phyloP scores from a whole-genome alignment of 2,797 vertebrate genomes.

The Alauda arvensis region DNA sequence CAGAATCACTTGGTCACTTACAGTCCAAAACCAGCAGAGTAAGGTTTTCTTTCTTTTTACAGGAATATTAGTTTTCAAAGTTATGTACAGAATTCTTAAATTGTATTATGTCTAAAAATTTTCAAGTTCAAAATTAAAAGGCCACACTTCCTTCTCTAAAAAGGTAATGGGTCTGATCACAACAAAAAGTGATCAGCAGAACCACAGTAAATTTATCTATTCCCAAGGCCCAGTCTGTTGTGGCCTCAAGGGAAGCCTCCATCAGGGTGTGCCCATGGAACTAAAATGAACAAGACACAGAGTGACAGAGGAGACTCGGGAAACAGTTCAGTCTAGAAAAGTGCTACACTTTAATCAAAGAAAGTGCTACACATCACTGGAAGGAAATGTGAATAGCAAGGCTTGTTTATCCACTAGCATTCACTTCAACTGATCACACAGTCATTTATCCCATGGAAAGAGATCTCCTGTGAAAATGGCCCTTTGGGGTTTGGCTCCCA shows the following conservation, averaged over 20 bases:
- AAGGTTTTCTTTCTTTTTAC: background rate
- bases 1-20: background rate
- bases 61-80: background rate
- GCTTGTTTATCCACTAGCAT: background rate
- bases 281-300: background rate
- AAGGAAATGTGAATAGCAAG: background rate
- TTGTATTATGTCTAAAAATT: background rate
- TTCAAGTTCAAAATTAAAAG: background rate
- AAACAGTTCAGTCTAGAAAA: slow-evolving; percentile 49
- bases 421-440: slow-evolving; percentile 1
- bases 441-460: background rate
- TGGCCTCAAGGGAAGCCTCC: background rate
- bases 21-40: background rate
- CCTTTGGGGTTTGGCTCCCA: background rate
- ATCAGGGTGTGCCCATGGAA: background rate
- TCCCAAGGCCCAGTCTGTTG: background rate
- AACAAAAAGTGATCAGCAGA: background rate
- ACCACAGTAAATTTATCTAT: background rate
- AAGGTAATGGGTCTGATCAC: background rate
- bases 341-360: slow-evolving; percentile 56
- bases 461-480: background rate
- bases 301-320: slow-evolving; percentile 44
- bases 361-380: slow-evolving; percentile 44
- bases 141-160: background rate
- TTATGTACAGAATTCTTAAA: background rate